phyloP scores from a whole-genome alignment of 2,797 vertebrate species.

The Lophotriccus pileatus region DNA sequence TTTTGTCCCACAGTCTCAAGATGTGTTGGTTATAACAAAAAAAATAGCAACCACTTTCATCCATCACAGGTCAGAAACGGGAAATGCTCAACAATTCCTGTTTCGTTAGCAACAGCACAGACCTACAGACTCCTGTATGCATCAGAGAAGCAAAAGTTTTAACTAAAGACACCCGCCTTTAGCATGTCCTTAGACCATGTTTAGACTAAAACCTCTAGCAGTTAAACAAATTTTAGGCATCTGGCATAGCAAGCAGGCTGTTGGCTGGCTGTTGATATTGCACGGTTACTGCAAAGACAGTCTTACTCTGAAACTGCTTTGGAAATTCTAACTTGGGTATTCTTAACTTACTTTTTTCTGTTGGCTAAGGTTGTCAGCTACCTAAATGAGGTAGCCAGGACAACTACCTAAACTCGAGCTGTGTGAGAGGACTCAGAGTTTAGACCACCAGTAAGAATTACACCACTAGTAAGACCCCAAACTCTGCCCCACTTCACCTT shows the following conservation, averaged over 20 bases:
- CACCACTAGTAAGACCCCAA: not conserved
- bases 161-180: not conserved
- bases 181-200: not conserved
- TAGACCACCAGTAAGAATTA: not conserved
- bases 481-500: not conserved
- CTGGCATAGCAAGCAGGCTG: not conserved
- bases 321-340: not conserved
- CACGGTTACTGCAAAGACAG: not conserved
- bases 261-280: not conserved
- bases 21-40: not conserved
- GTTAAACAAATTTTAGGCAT: not conserved
- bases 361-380: not conserved
- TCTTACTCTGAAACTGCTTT: not conserved
- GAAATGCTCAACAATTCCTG: not conserved
- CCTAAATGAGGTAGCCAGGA: not conserved
- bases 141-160: not conserved
- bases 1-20: not conserved
- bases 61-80: not conserved
- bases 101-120: not conserved
- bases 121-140: not conserved
- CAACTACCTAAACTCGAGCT: not conserved
- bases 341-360: not conserved
- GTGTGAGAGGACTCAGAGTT: not conserved
- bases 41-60: not conserved
- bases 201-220: not conserved